These are phyloP conservation scores for Coturnix japonica DNA, from an alignment of 2,113 vertebrate species.

Conservation along the genomic window DNA sequence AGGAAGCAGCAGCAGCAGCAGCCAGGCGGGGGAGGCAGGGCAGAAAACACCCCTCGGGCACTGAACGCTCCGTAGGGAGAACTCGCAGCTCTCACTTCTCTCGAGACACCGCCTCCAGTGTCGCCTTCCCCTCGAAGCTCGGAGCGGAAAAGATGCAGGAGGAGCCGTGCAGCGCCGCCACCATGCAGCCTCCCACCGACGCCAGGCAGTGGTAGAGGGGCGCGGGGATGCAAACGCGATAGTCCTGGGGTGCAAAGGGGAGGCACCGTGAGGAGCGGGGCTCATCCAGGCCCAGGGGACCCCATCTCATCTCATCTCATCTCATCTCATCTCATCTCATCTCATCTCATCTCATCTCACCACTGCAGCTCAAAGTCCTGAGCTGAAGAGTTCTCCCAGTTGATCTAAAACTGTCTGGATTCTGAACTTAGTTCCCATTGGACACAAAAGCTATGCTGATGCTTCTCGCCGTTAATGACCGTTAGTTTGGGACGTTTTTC, in stretches of 20 bases:
- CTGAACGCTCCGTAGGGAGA: fast-evolving
- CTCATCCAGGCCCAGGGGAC: too few relatives aligned
- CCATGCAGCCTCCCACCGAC: conserved; percentile 84
- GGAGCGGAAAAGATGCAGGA: conserved; percentile 82
- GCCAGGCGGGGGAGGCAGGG: neutral
- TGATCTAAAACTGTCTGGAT: neutral
- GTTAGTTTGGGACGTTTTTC: neutral
- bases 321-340: too few relatives aligned
- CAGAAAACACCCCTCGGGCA: neutral
- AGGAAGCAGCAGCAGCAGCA: fast-evolving
- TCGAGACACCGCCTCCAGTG: conserved; percentile 79
- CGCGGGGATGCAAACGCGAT: conserved; percentile 75
- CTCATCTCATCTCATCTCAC: neutral
- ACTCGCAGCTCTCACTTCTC: conserved; percentile 83
- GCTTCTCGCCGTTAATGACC: neutral
- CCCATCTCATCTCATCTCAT: too few relatives aligned
- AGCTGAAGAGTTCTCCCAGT: neutral
- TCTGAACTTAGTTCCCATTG: neutral
- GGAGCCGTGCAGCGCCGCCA: conserved; percentile 80
- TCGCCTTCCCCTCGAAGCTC: conserved; percentile 81
- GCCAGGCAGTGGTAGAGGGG: conserved; percentile 94
- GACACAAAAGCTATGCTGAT: neutral
- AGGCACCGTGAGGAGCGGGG: neutral
- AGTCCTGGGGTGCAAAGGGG: conserved; percentile 63
- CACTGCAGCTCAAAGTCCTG: neutral